phyloP scores from a whole-genome alignment of 1,140 invertebrate species.

The Drosophila navojoa region DNA sequence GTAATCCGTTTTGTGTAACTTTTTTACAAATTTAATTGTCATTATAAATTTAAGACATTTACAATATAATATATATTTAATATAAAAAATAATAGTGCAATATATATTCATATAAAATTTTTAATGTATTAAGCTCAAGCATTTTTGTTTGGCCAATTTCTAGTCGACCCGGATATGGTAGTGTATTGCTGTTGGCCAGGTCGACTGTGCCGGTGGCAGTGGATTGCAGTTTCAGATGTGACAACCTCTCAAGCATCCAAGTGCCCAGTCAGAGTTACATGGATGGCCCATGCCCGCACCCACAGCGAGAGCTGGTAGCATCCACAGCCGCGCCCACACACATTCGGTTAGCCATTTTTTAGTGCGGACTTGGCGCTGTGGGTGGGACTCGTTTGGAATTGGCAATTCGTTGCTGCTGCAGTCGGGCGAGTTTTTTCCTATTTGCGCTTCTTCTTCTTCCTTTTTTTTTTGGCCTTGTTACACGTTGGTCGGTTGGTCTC shows the following conservation, averaged over 20 bases:
- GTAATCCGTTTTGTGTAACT: too few species aligned
- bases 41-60: too few species aligned
- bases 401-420: slow-evolving; percentile 38
- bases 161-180: background rate
- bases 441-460: background rate
- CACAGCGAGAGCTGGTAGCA: slow-evolving; percentile 13
- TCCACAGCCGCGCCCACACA: slow-evolving; percentile 79
- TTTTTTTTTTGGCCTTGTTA: slow-evolving; percentile 51
- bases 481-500: slow-evolving; percentile 77
- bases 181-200: slow-evolving; percentile 17
- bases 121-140: too few species aligned
- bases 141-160: background rate
- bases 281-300: slow-evolving; percentile 1
- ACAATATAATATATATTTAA: too few species aligned
- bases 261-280: slow-evolving; percentile 15
- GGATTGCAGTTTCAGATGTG: slow-evolving; percentile 28
- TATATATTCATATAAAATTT: too few species aligned
- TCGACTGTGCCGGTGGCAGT: slow-evolving; percentile 1
- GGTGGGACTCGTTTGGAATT: slow-evolving; percentile 8
- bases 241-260: slow-evolving; percentile 24
- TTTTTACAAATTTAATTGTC: too few species aligned
- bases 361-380: slow-evolving; percentile 51
- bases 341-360: slow-evolving; percentile 81
- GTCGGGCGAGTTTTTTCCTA: slow-evolving; percentile 30
- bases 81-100: too few species aligned